Evolutionary conservation across 2,888 invertebrate genomes (phyloP).

Genomic region (Stenchaetothrips biformis): DNA sequence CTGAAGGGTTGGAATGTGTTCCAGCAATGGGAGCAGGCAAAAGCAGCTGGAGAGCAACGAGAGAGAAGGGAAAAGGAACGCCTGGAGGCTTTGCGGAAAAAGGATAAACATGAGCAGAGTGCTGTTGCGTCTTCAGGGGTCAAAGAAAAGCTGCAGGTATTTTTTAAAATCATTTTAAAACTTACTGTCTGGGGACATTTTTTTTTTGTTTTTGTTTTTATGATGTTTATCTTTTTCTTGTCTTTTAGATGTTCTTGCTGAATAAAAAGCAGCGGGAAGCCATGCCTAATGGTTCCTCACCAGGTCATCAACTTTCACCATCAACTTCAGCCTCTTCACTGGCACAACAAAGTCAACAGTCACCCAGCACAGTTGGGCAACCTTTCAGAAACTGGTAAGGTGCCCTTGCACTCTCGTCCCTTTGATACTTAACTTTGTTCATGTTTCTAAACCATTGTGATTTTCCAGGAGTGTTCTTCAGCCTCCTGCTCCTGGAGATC

Average conservation of each 20-base stretch:
- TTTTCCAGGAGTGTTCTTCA: slow-evolving; percentile 37
- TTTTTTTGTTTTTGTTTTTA: not conserved
- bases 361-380: slow-evolving; percentile 30
- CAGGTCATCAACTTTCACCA: slow-evolving; percentile 59
- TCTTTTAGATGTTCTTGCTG: slow-evolving; percentile 66
- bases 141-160: slow-evolving; percentile 87
- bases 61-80: slow-evolving; percentile 74
- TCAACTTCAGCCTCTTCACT: slow-evolving; percentile 39
- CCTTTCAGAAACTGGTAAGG: slow-evolving; percentile 72
- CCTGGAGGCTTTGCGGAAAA: slow-evolving; percentile 81
- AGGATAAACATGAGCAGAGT: slow-evolving; percentile 92
- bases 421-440: slow-evolving; percentile 13
- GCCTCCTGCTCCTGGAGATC: slow-evolving; percentile 34
- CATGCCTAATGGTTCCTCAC: slow-evolving; percentile 57
- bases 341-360: slow-evolving; percentile 5
- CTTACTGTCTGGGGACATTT: not conserved
- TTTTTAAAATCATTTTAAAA: not conserved
- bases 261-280: slow-evolving; percentile 72
- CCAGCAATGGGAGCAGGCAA: slow-evolving; percentile 88
- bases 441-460: slow-evolving; percentile 30
- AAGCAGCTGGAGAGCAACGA: slow-evolving; percentile 71
- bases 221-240: slow-evolving; percentile 28
- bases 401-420: slow-evolving; percentile 17
- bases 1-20: slow-evolving; percentile 32
- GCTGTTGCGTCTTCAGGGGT: slow-evolving; percentile 95